Evolutionary conservation across 2,888 invertebrate species (phyloP), one percentile per base, ranked within the genome.

Genomic region (Eupithecia pulchellata): DNA sequence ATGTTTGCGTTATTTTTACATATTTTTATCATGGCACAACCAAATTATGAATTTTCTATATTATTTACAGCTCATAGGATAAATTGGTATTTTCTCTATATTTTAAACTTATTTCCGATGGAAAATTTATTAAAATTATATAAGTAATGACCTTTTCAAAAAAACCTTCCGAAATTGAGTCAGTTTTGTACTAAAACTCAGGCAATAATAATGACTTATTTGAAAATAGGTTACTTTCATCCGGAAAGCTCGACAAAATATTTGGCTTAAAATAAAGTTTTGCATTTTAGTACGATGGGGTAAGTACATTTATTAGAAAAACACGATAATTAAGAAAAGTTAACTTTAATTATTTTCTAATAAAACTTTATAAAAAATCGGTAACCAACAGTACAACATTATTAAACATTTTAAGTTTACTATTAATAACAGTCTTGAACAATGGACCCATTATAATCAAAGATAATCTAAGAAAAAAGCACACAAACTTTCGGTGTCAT

Each of bases 171-270:
- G 8, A 32, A 32, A 42, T 13, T 42, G 42, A 17, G 42, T 42
- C 42, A 42, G 42, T 42, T 42, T 42, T 42, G 42, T 42, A 42
- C 42, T 42, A 42, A 42, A 42, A 42, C 17, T 42, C 13, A 42
- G 17, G 13, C 42, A 42, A 42, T 42, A 42, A 4, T 42, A 42
- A 42, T 42, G 42, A 42, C 42, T 42, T 13, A 17, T 17, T 42
- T 42, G 8, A 17, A 42, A 42, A 42, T 42, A 42, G 42, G 42
- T 42, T 42, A 17, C 17, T 42, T 42, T 42, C 13, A 42, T 42
- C 42, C 42, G 42, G 42, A 42, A 42, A 1, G 42, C 17, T 42
- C 42, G 17, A 4, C 42, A 42, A 42, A 42, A 42, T 13, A 42
- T 42, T 42, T 42, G 42, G 42, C 17, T 42, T 32, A 32, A 32